Base-by-base conservation (phyloP, 2,888 invertebrate genomes). In the Trypoxylon attenuatum region DNA sequence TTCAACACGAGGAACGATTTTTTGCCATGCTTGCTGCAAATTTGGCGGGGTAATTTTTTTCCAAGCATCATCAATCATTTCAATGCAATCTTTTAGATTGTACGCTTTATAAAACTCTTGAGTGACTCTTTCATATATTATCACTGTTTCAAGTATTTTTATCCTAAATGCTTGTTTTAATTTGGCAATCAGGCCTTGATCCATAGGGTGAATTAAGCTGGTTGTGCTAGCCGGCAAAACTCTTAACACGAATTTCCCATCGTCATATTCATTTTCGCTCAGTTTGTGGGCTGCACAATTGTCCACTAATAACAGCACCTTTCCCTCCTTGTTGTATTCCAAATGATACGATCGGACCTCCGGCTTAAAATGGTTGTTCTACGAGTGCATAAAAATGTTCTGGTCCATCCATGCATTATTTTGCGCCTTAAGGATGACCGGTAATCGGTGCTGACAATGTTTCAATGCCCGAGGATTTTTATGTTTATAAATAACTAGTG, bases 41-140 rank as follows among this genome's bases (percentile, higher is more conserved):
- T 47, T 21, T 2, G 13, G 5, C 4, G 8, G 1, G n/a, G 33
- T 49, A 23, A 60, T 15, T 15, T 56, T 25, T 1, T 22, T 2
- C 56, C 60, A 60, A 0, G 57, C 8, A 10, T 56, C 42, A 5
- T n/a, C n/a, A 3, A 60, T 13, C 2, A 56, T 15, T 5, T 56
- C 6, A 3, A 60, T 49, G 1, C 42, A 33, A 4, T 42, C 33
- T 15, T 47, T 49, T 19, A 60, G 23, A 3, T 41, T 29, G 2
- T 49, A 49, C 13, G 29, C 5, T 0, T 4, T 5, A 22, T 27
- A 23, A 21, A 49, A 49, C 1, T 56, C n/a, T 3, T n/a, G 13
- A 2, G 49, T 3, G 5, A 23, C 19, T 6, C 18, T 23, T 2
- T 6, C 1, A n/a, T 16, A 43, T 4, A 23, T 6, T 2, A 16